Evolutionary conservation across 2,797 vertebrate species (phyloP).

Genomic region (Brachyalestes nurse): DNA sequence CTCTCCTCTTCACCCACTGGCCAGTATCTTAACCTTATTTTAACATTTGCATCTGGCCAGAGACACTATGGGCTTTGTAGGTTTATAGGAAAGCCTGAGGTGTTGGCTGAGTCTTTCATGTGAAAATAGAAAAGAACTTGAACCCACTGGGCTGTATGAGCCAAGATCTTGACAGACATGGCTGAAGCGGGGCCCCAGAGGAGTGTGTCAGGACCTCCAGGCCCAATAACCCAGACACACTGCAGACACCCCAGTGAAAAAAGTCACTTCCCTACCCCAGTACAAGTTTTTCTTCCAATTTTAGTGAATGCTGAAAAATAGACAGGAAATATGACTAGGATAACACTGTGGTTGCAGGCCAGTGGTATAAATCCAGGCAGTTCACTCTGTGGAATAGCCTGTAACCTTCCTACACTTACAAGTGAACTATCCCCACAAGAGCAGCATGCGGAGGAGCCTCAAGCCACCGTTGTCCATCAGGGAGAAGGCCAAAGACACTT

Average conservation of each 20-base stretch:
- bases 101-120: slow-evolving; percentile 81
- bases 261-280: slow-evolving; percentile 58
- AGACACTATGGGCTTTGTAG: slow-evolving; percentile 65
- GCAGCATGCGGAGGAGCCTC: slow-evolving; percentile 39
- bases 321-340: slow-evolving; percentile 41
- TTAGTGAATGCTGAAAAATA: slow-evolving; percentile 56
- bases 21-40: slow-evolving; percentile 67
- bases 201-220: slow-evolving; percentile 68
- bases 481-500: slow-evolving; percentile 68
- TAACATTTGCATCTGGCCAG: slow-evolving; percentile 67
- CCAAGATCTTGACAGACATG: slow-evolving; percentile 77
- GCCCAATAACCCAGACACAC: slow-evolving; percentile 66
- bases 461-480: slow-evolving; percentile 61
- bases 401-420: slow-evolving; percentile 8
- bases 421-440: slow-evolving; percentile 60
- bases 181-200: slow-evolving; percentile 70
- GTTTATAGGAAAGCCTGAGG: slow-evolving; percentile 75
- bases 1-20: slow-evolving; percentile 57
- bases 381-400: slow-evolving; percentile 37
- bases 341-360: slow-evolving; percentile 49
- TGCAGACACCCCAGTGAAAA: slow-evolving; percentile 63
- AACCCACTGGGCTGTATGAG: slow-evolving; percentile 69
- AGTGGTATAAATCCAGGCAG: slow-evolving; percentile 58
- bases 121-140: slow-evolving; percentile 76
- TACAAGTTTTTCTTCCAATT: slow-evolving; percentile 58